Conservation (phyloP, 2,797 vertebrate species). For the Lerista edwardsae region DNA sequence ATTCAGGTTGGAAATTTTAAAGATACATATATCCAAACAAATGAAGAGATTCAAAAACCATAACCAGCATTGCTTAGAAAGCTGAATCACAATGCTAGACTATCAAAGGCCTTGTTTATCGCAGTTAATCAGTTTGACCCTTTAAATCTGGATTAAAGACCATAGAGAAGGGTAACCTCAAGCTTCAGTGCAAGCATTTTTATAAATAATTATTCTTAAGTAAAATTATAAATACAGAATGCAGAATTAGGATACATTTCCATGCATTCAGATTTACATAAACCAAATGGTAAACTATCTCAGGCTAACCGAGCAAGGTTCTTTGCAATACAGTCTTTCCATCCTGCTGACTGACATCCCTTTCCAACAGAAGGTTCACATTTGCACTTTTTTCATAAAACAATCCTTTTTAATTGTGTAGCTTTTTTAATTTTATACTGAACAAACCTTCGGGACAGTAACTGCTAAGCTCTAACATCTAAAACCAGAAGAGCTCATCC, state of each 20-base stretch:
- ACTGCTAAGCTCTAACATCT: background rate
- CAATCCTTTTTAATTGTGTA: background rate
- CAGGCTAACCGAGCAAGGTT: background rate
- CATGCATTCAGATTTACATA: background rate
- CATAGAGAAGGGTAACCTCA: background rate
- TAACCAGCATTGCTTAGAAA: background rate
- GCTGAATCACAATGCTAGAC: background rate
- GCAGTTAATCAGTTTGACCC: background rate
- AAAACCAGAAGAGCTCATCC: background rate
- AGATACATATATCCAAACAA: background rate
- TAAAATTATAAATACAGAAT: background rate
- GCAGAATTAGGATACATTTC: background rate
- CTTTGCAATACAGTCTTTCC: background rate
- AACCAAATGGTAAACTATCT: background rate
- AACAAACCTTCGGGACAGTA: background rate
- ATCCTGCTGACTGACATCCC: background rate
- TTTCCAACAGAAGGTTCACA: background rate
- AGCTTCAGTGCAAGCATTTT: background rate
- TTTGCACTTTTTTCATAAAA: background rate
- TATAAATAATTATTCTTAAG: background rate
- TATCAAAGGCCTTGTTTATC: background rate
- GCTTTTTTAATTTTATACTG: background rate
- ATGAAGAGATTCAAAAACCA: background rate
- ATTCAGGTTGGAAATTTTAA: background rate
- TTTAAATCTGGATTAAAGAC: background rate